Base-by-base conservation (phyloP, 2,797 vertebrate genomes). In the Petrocephalus sullivani region DNA sequence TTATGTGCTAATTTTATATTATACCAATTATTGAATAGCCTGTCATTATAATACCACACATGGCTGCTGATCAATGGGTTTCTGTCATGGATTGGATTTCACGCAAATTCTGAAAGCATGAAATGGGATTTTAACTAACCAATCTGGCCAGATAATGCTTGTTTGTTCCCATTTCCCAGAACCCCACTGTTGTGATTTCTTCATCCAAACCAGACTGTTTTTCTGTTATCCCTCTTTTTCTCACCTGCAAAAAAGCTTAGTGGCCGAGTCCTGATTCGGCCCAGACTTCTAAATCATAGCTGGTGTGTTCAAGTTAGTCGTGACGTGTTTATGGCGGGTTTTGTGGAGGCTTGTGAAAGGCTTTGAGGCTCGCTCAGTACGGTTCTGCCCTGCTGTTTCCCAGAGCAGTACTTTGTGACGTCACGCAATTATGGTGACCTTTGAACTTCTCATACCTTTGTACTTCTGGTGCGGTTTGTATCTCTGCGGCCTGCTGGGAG, bases 151-250 rank as follows among this genome's bases (percentile, higher is more conserved):
- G 81, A 83, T 51, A 12, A 12, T 83, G 21, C 37, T 23, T 83
- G 81, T 51, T 83, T 83, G 81, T 83, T 83, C 21, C n/a, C n/a
- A 46, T 83, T 83, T 83, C 49, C 46, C 81, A 83, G 41, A 83
- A 83, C 81, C 21, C 23, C n/a, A 41, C 19, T 83, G 75, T 81
- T 81, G 37, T 8, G 49, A 23, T 83, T 51, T 53, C 41, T 83
- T 83, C 49, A 51, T 83, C 41, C 81, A 83, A 83, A 83, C n/a
- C 81, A 83, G 81, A 21, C 41, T 83, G 81, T 51, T 83, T 51
- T 83, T 21, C 19, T 83, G 49, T 51, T 83, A 21, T 83, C 21
- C n/a, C 46, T 53, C 19, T 51, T 49, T 82, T 49, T 83, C 53
- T 83, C 49, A 83, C 81, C 81, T 83, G 81, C 41, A 46, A 83